Base-by-base conservation (phyloP, 2,113 vertebrate species). In the Oryzias javanicus region DNA sequence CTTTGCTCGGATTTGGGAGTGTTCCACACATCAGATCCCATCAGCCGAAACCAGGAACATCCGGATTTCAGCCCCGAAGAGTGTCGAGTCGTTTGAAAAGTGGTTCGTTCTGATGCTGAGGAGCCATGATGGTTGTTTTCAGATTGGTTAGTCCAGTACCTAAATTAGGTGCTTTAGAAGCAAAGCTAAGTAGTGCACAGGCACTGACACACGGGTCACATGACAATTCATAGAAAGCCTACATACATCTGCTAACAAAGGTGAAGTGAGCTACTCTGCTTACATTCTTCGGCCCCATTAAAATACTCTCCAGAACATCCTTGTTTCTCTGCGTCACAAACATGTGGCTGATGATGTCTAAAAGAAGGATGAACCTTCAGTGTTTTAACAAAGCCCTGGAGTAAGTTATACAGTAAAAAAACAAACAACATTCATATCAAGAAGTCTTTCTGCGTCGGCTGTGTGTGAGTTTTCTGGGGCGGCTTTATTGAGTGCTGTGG, bases 401-500 rank as follows among this genome's bases (percentile, higher is more conserved):
- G 68, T 71, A 86, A 82, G 74, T 84, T 82, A 72, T 93, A 93
- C 94, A 83, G 86, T 92, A 92, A 92, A 83, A 80, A 93, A 86
- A 88, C 50, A 55, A 55, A 93, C 91, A 47, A 85, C 83, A 85
- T 87, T 92, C 82, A 97, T 91, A 93, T 91, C 87, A 94, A 93
- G 91, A 94, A 92, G 76, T 94, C 92, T 86, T 94, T 93, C 65
- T 93, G 93, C 86, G 93, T 91, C 86, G 92, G 93, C 74, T 92
- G 92, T 66, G 91, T 84, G 91, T 92, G 92, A 88, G 93, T 90
- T 81, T 93, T 92, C 55, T 93, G 69, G 45, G 87, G 64, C 57
- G 84, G 80, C 80, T 89, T 88, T 59, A 88, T 46, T 0, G 78
- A 75, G 76, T 83, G 84, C 67, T 74, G 83, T 5, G 72, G 92